A percentile compares a stretch with the other conserved stretches of the same genome.
Evolutionary conservation across 2,113 vertebrate species (phyloP).

Genomic region (Ursus arctos): DNA sequence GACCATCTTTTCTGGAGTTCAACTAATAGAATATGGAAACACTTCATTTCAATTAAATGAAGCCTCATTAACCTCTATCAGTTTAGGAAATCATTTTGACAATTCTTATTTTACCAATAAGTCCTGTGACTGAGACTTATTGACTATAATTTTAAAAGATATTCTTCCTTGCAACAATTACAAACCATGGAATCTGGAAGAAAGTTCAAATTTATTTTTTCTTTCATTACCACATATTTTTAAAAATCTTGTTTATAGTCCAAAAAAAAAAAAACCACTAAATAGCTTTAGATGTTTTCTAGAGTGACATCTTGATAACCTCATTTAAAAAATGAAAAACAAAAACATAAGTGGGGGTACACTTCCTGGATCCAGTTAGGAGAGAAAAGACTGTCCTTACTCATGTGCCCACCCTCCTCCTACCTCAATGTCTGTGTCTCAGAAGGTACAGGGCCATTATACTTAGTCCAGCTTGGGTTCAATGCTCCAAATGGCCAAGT

Average conservation of each 20-base stretch:
- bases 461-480: background rate
- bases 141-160: background rate
- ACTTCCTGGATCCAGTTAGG: background rate
- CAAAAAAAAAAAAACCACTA: background rate
- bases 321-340: background rate
- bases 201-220: background rate
- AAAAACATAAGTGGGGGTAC: background rate
- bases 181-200: background rate
- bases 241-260: background rate
- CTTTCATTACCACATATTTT: background rate
- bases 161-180: background rate
- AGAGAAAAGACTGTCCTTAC: background rate
- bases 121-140: background rate
- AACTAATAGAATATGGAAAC: background rate
- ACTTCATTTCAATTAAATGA: background rate
- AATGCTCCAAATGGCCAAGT: background rate
- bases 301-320: background rate
- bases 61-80: background rate
- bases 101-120: background rate
- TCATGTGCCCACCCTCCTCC: background rate
- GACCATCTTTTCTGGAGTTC: background rate
- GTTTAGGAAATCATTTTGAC: background rate
- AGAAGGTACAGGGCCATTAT: background rate
- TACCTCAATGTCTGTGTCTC: background rate
- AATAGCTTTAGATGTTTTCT: background rate